Conservation (phyloP, 2,113 vertebrate species). For the Oncorhynchus mykiss region DNA sequence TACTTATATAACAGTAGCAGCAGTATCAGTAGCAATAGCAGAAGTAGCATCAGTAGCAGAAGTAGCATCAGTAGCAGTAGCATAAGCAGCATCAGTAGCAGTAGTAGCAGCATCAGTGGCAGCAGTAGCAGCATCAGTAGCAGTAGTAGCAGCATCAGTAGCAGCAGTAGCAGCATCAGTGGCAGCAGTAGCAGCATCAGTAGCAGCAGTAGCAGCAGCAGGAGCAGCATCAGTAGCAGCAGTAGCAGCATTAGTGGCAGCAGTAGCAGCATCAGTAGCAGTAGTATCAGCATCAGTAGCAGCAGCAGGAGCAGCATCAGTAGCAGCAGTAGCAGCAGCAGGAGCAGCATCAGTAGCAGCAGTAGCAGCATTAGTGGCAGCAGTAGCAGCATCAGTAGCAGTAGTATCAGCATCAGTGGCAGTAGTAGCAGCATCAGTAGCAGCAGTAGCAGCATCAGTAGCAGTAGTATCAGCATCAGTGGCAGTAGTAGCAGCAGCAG, state of each 20-base stretch:
- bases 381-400: rapidly evolving
- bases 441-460: too few species aligned
- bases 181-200: too few species aligned
- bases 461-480: too few species aligned
- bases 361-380: rapidly evolving
- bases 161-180: too few species aligned
- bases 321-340: too few species aligned
- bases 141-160: rapidly evolving
- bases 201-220: rapidly evolving
- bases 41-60: too few species aligned
- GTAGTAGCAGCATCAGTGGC: rapidly evolving
- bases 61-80: too few species aligned
- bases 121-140: rapidly evolving
- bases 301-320: rapidly evolving
- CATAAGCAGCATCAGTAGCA: too few species aligned
- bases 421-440: rapidly evolving
- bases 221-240: rapidly evolving
- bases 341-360: rapidly evolving
- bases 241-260: rapidly evolving
- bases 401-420: rapidly evolving
- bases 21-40: too few species aligned
- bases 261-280: rapidly evolving
- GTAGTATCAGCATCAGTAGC: rapidly evolving
- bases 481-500: too few species aligned
- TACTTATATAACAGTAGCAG: too few species aligned